Percentiles rank a stretch among this genome's conserved stretches.
phyloP scores from a whole-genome alignment of 2,888 invertebrate genomes.

The Bellardia pandia region DNA sequence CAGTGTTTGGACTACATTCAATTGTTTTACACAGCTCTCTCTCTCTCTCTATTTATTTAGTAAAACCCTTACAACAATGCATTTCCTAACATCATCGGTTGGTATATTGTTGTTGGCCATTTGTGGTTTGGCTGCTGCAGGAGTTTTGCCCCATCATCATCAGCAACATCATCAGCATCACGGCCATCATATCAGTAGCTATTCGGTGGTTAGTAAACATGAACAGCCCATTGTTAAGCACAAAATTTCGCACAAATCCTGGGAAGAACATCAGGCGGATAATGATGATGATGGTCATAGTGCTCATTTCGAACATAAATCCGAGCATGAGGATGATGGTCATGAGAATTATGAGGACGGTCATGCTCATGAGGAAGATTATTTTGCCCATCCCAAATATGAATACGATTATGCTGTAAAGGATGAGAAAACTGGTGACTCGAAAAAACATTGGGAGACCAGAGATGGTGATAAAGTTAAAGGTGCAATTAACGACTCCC shows the following conservation, averaged over 20 bases:
- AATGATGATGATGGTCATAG: slow-evolving; percentile 71
- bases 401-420: slow-evolving; percentile 83
- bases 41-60: not conserved
- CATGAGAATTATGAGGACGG: slow-evolving; percentile 60
- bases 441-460: slow-evolving; percentile 84
- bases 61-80: slow-evolving; percentile 48
- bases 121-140: slow-evolving; percentile 73
- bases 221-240: slow-evolving; percentile 74
- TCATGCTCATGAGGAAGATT: slow-evolving; percentile 63
- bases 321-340: slow-evolving; percentile 72
- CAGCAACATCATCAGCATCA: slow-evolving; percentile 64
- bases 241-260: slow-evolving; percentile 27
- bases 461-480: slow-evolving; percentile 84
- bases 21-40: slow-evolving; percentile 59
- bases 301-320: slow-evolving; percentile 57
- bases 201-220: slow-evolving; percentile 78
- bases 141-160: slow-evolving; percentile 73
- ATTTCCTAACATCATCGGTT: slow-evolving; percentile 53
- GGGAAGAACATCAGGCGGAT: slow-evolving; percentile 37
- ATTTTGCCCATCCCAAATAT: slow-evolving; percentile 80
- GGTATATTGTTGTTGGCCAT: slow-evolving; percentile 64
- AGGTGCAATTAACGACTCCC: slow-evolving; percentile 43
- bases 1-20: slow-evolving; percentile 71
- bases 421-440: slow-evolving; percentile 83
- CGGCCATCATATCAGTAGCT: slow-evolving; percentile 77